Conservation (phyloP, 2,888 invertebrate species). For the Stenoptilia bipunctidactyla region DNA sequence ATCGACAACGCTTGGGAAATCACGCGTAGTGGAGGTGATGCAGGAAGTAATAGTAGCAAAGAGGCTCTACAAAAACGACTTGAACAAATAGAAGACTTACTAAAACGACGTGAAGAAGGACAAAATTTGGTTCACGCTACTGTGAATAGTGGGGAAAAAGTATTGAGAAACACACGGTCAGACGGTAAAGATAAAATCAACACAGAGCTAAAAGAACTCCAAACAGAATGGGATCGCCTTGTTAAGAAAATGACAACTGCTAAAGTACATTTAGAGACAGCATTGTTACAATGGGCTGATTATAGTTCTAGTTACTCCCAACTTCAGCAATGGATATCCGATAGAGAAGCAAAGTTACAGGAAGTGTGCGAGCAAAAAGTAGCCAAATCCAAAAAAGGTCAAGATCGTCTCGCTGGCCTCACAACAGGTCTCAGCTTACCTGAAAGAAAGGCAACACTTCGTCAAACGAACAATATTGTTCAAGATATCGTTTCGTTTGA, state of each 20-base stretch:
- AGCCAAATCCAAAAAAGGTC: slow-evolving; percentile 81
- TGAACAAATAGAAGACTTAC: slow-evolving; percentile 82
- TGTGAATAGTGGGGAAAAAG: slow-evolving; percentile 91
- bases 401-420: slow-evolving; percentile 76
- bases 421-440: slow-evolving; percentile 83
- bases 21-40: slow-evolving; percentile 84
- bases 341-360: slow-evolving; percentile 91
- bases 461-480: slow-evolving; percentile 93
- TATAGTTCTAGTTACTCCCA: slow-evolving; percentile 94
- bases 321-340: slow-evolving; percentile 94
- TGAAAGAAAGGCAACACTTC: slow-evolving; percentile 88
- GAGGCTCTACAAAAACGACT: slow-evolving; percentile 87
- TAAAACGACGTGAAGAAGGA: slow-evolving; percentile 87
- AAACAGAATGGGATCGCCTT: slow-evolving; percentile 92
- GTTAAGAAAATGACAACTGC: slow-evolving; percentile 93
- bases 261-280: slow-evolving; percentile 91
- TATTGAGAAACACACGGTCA: slow-evolving; percentile 86
- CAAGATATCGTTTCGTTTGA: slow-evolving; percentile 97
- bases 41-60: slow-evolving; percentile 82
- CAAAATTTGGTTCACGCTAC: slow-evolving; percentile 89
- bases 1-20: slow-evolving; percentile 88
- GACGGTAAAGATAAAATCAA: slow-evolving; percentile 91
- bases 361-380: slow-evolving; percentile 90
- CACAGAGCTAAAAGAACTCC: slow-evolving; percentile 88
- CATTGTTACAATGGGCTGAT: slow-evolving; percentile 94